Evolutionary conservation across 2,888 invertebrate species (phyloP).

Genomic region (Scaptomyza caliginosa): DNA sequence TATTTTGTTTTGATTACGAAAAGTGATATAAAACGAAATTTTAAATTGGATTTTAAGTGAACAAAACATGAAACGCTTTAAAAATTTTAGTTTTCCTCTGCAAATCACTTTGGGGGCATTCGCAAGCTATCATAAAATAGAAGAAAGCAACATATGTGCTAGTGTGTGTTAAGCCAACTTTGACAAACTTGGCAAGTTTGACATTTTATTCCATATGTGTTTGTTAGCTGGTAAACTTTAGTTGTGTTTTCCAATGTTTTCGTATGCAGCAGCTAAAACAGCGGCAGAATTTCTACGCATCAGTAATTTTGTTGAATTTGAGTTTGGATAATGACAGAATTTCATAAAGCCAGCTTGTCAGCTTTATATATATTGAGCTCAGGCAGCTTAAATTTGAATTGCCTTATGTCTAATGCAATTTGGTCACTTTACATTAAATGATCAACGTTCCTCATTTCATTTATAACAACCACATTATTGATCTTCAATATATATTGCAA

Average conservation of each 20-base stretch:
- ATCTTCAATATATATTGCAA: too few relatives aligned
- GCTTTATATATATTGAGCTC: slow-evolving; percentile 30
- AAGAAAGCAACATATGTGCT: background rate
- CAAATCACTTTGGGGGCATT: background rate
- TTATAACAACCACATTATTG: slow-evolving; percentile 25
- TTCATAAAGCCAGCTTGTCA: slow-evolving; percentile 28
- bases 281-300: slow-evolving; percentile 16
- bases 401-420: slow-evolving; percentile 36
- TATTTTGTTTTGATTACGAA: slow-evolving; percentile 32
- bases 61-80: background rate
- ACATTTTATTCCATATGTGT: slow-evolving; percentile 11
- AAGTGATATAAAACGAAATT: slow-evolving; percentile 10
- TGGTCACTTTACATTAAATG: slow-evolving; percentile 52
- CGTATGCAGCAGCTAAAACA: background rate
- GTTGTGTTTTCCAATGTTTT: slow-evolving; percentile 25
- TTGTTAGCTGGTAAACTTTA: slow-evolving; percentile 17
- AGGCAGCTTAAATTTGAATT: slow-evolving; percentile 59
- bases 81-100: background rate
- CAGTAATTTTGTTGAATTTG: slow-evolving; percentile 43
- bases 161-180: background rate
- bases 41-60: too few relatives aligned
- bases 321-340: slow-evolving; percentile 60
- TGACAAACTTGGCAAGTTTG: slow-evolving; percentile 2
- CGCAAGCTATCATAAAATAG: background rate
- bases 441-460: slow-evolving; percentile 41